Conservation (phyloP, 2,888 invertebrate genomes). For the Ligdia adustata region DNA sequence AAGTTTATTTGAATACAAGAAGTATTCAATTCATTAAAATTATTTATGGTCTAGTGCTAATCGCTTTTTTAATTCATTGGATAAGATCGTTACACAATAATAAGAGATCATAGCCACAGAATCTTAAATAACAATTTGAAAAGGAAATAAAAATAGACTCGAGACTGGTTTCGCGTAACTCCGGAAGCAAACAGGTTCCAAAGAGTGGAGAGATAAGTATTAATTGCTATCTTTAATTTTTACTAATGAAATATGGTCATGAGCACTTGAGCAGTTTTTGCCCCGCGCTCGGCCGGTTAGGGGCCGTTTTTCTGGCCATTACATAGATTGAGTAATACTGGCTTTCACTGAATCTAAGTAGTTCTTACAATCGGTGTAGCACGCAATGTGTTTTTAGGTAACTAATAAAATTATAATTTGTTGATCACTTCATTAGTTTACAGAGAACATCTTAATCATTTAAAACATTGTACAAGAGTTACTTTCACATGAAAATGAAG, state of each 20-base stretch:
- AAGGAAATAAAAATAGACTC: conserved; percentile 60
- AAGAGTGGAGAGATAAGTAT: conserved; percentile 59
- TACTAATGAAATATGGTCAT: conserved; percentile 64
- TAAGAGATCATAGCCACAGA: conserved; percentile 17
- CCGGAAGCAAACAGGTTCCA: conserved; percentile 79
- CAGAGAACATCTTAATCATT: too few relatives aligned
- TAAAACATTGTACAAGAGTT: too few relatives aligned
- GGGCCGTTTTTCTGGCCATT: conserved; percentile 55
- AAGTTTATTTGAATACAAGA: background rate
- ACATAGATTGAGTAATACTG: conserved; percentile 67
- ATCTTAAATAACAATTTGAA: conserved; percentile 46
- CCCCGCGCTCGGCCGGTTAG: too few relatives aligned
- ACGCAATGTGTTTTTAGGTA: conserved; percentile 74
- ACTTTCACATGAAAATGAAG: too few relatives aligned
- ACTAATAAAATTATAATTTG: conserved; percentile 51
- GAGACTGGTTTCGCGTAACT: conserved; percentile 73
- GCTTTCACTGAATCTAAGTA: conserved; percentile 72
- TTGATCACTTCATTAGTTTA: conserved; percentile 49
- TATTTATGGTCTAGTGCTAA: conserved; percentile 8
- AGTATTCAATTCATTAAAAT: background rate
- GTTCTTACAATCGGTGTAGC: conserved; percentile 64
- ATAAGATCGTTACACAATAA: conserved; percentile 19
- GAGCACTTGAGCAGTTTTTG: too few relatives aligned
- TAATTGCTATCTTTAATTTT: conserved; percentile 75
- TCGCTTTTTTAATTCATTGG: conserved; percentile 10